phyloP scores from a whole-genome alignment of 2,113 vertebrate species.

The Perca fluviatilis region DNA sequence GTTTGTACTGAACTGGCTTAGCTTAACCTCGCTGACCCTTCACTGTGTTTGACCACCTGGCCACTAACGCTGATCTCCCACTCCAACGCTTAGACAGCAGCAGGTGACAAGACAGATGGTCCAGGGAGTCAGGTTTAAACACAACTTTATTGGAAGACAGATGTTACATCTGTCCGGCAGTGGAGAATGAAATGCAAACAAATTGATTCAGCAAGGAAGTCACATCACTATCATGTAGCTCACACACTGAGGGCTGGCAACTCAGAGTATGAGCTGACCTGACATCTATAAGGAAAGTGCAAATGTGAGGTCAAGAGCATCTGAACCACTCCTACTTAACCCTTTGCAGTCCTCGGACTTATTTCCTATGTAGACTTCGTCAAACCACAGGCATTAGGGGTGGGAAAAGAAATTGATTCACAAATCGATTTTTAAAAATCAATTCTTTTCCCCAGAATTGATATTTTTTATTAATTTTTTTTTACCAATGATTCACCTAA shows the following conservation, averaged over 20 bases:
- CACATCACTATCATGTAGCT: background rate
- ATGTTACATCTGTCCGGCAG: constrained; percentile 58
- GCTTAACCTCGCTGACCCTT: constrained; percentile 71
- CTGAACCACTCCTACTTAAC: background rate
- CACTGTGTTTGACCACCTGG: constrained; percentile 77
- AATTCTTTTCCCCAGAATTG: too few relatives aligned
- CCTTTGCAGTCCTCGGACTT: background rate
- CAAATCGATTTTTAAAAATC: too few relatives aligned
- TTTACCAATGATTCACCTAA: too few relatives aligned
- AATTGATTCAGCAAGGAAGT: constrained; percentile 55
- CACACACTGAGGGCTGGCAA: background rate
- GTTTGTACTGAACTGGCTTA: constrained; percentile 18
- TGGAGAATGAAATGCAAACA: constrained; percentile 52
- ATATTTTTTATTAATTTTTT: too few relatives aligned
- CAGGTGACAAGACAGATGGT: constrained; percentile 80
- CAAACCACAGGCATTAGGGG: background rate
- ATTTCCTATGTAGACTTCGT: constrained; percentile 18
- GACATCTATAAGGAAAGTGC: constrained; percentile 16
- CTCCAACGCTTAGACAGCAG: constrained; percentile 58
- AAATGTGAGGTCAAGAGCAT: constrained; percentile 18
- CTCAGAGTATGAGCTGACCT: background rate
- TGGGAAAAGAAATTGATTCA: too few relatives aligned
- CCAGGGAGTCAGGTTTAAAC: constrained; percentile 61
- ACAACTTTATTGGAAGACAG: constrained; percentile 61
- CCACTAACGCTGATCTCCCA: constrained; percentile 62